These are phyloP conservation scores for Cephalotes varians DNA, from an alignment of 2,888 invertebrate genomes.

Conservation along the genomic window DNA sequence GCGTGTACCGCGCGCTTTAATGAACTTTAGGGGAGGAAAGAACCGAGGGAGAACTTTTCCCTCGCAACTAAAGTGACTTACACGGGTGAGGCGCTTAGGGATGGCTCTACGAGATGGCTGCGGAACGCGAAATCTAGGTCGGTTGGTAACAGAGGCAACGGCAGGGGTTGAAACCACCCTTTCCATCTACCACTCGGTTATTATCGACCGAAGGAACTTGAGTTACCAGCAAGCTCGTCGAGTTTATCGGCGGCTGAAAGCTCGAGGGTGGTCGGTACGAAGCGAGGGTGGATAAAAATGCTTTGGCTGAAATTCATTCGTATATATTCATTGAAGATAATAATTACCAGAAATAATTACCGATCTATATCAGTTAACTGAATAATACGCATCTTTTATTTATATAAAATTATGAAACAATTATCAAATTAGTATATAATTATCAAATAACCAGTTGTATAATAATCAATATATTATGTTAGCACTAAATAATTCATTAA, in stretches of 20 bases:
- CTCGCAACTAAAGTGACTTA: slow-evolving; percentile 22
- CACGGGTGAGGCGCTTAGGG: not conserved
- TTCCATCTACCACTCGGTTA: not conserved
- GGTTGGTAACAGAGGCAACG: slow-evolving; percentile 25
- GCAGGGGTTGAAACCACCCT: slow-evolving; percentile 32
- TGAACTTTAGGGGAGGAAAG: slow-evolving; percentile 20
- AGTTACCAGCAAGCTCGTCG: slow-evolving; percentile 26
- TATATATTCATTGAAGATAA: slow-evolving; percentile 17
- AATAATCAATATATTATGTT: not conserved
- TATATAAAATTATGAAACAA: too few species aligned
- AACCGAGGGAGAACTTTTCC: slow-evolving; percentile 7
- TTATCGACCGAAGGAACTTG: slow-evolving; percentile 15
- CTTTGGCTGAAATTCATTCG: not conserved
- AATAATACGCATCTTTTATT: not conserved
- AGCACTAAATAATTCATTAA: not conserved
- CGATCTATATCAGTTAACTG: not conserved
- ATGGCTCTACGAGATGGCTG: not conserved
- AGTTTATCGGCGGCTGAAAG: slow-evolving; percentile 35
- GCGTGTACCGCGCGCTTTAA: slow-evolving; percentile 35
- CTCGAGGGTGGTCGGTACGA: not conserved
- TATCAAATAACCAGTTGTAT: not conserved
- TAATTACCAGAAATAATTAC: not conserved
- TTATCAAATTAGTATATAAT: too few species aligned
- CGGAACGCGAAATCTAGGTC: not conserved
- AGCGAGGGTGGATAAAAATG: slow-evolving; percentile 30